A percentile compares a stretch with the other conserved stretches of the same genome.
Evolutionary conservation across 2,888 invertebrate species (phyloP).

Genomic region (Clanis bilineata): DNA sequence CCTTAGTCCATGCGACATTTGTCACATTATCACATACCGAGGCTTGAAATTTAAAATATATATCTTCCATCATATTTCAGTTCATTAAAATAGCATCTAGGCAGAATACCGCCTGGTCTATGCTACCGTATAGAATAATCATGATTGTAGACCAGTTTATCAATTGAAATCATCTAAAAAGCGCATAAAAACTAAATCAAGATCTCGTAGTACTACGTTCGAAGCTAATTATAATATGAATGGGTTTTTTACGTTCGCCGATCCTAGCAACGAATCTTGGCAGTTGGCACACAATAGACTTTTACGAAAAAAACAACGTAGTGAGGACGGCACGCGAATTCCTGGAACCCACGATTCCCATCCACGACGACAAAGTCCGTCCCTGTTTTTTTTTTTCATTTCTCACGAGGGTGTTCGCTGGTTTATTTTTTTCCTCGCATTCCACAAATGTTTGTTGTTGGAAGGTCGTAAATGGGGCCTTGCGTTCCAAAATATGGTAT

Average conservation of each 20-base stretch:
- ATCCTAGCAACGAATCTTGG: slow-evolving; percentile 7
- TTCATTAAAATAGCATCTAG: not conserved
- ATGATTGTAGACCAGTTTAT: not conserved
- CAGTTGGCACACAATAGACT: slow-evolving; percentile 15
- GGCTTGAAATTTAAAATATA: not conserved
- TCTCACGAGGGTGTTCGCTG: slow-evolving; percentile 69
- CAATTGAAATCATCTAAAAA: slow-evolving; percentile 5
- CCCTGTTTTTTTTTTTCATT: slow-evolving; percentile 58
- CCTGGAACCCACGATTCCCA: slow-evolving; percentile 74
- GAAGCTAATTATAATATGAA: slow-evolving; percentile 12
- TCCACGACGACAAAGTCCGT: slow-evolving; percentile 59
- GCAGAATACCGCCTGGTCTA: not conserved
- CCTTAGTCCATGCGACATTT: not conserved
- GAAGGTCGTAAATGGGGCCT: slow-evolving; percentile 53
- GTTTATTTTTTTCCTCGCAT: slow-evolving; percentile 63
- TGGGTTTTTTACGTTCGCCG: slow-evolving; percentile 5
- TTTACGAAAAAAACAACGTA: slow-evolving; percentile 48
- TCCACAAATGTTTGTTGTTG: slow-evolving; percentile 71
- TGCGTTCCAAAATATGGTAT: slow-evolving; percentile 38
- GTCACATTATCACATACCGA: not conserved
- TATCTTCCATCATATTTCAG: not conserved
- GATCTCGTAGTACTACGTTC: slow-evolving; percentile 12
- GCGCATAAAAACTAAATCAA: not conserved
- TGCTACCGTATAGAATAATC: not conserved
- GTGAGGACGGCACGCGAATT: slow-evolving; percentile 75